Evolutionary conservation across 2,797 vertebrate species (phyloP), one percentile per base, ranked within the genome.

Genomic region (Sebastes trivittatus): DNA sequence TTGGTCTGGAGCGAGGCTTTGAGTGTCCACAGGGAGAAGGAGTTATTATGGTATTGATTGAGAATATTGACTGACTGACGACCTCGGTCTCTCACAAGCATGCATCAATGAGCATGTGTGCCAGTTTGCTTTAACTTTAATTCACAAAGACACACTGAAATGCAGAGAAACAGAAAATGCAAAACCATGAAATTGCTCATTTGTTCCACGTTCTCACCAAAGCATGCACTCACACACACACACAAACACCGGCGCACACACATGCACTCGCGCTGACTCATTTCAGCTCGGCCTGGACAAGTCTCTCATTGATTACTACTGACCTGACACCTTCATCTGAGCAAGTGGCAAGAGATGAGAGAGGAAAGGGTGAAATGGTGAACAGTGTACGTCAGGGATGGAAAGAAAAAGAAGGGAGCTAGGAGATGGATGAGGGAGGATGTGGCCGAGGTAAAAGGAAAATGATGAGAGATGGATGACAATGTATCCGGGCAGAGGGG

Each of bases 31-130:
- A 6, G 80, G 80, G 87, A 82, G 78, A 86, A 70, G 77, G 74
- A 89, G 88, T 89, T 87, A 94, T 94, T 91, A 83, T 62, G 76
- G 76, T 80, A 93, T 91, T 77, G 92, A 94, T 89, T 84, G 69
- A 77, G 73, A 77, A 65, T 77, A 88, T 80, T 81, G 81, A 92
- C 81, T 67, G 67, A 78, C 60, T 68, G 64, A 78, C 66, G 72
- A 76, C 59, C 60, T 66, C 36, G 20, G 27, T 59, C 52, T 23
- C 64, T 25, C 67, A 34, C 38, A 7, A 73, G 3, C 52, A 27
- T 2, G 16, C 34, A 23, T 32, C 13, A 32, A 36, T 20, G 42
- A 34, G 52, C 23, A 62, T n/a, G 64, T 18, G 61, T 4, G 23
- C 16, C 62, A 30, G 9, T 29, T 58, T 29, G 29, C 30, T 61